A percentile compares a stretch with the other conserved stretches of the same genome.
Evolutionary conservation across 2,797 vertebrate genomes (phyloP).

Genomic region (Lagocephalus sceleratus): DNA sequence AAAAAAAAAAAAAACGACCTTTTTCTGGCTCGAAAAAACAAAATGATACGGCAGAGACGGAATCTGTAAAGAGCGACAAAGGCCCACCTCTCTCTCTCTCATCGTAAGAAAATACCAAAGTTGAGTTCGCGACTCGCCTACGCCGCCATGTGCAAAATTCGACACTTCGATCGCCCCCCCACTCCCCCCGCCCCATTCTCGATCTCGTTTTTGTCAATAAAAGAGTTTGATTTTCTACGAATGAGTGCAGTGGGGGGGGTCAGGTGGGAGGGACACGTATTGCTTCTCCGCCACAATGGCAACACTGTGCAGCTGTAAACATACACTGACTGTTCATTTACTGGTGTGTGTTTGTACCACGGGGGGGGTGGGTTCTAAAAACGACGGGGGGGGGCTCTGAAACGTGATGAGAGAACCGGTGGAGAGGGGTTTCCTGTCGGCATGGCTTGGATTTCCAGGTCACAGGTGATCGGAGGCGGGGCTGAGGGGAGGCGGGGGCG

Average conservation of each 20-base stretch:
- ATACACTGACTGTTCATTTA: conserved; percentile 36
- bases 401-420: conserved; percentile 18
- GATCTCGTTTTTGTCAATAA: conserved; percentile 4
- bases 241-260: conserved; percentile 1
- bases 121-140: conserved; percentile 42
- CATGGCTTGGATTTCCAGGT: conserved; percentile 73
- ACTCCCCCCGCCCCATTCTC: neutral
- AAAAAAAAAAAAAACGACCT: neutral
- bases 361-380: no score
- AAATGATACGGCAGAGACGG: neutral
- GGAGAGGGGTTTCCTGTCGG: conserved; percentile 36
- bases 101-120: conserved; percentile 60
- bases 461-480: conserved; percentile 50
- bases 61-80: conserved; percentile 30
- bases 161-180: conserved; percentile 36
- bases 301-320: conserved; percentile 68
- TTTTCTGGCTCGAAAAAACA: neutral
- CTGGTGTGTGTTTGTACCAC: conserved; percentile 15
- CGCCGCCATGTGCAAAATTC: conserved; percentile 56
- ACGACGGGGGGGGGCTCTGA: no score
- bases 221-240: conserved; percentile 40
- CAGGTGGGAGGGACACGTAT: conserved; percentile 51
- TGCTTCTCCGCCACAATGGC: conserved; percentile 62
- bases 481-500: conserved; percentile 28
- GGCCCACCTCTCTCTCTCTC: conserved; percentile 25